These are phyloP conservation scores for Mesopsocus fuscifrons DNA, from an alignment of 2,888 invertebrate genomes.

Conservation along the genomic window DNA sequence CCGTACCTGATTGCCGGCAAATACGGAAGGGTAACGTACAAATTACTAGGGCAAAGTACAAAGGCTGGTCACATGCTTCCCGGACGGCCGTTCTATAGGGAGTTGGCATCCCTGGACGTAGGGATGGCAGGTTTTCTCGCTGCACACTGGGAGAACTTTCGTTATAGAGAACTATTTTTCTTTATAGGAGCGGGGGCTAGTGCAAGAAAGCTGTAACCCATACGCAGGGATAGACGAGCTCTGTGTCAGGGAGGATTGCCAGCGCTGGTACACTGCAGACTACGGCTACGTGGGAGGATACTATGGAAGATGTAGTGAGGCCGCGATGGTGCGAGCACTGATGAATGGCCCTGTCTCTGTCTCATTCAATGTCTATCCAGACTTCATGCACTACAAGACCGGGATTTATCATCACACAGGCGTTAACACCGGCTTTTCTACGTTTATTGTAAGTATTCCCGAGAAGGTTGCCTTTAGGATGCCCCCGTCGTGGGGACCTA, in stretches of 20 bases:
- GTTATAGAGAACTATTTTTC: no score
- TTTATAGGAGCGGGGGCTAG: conserved; percentile 27
- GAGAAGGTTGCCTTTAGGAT: no score
- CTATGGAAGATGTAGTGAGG: conserved; percentile 25
- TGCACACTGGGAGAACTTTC: no score
- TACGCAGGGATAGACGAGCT: conserved; percentile 24
- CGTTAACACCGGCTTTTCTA: not conserved
- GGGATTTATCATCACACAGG: conserved; percentile 24
- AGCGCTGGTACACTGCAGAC: conserved; percentile 24
- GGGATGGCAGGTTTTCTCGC: no score
- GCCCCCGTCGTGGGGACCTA: no score
- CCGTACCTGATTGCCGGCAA: conserved; percentile 24
- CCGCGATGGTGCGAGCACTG: conserved; percentile 25
- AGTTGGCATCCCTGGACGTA: no score
- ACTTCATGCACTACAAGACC: conserved; percentile 23
- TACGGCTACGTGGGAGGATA: conserved; percentile 28
- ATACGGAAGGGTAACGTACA: conserved; percentile 19
- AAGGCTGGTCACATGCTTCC: no score
- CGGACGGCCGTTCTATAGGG: no score
- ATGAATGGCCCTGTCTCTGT: conserved; percentile 28
- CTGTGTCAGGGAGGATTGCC: conserved; percentile 23
- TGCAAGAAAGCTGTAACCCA: conserved; percentile 26
- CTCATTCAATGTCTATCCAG: conserved; percentile 26
- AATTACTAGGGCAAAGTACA: no score
- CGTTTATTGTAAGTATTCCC: conserved; percentile 15